Percentiles rank a stretch among this genome's conserved stretches.
These are phyloP conservation scores for Notodonta dromedarius DNA, from an alignment of 2,888 invertebrate genomes.

Conservation along the genomic window DNA sequence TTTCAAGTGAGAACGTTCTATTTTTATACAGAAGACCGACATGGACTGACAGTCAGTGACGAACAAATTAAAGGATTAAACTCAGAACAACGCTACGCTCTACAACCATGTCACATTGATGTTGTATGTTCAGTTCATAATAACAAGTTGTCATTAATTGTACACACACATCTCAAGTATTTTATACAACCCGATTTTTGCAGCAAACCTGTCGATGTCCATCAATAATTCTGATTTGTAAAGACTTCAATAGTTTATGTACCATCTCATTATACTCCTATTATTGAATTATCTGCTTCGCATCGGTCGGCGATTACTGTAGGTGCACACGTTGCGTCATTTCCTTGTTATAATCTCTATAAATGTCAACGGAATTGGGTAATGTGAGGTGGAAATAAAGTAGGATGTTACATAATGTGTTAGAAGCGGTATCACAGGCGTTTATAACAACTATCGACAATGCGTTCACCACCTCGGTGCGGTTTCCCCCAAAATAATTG, in stretches of 20 bases:
- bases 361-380: conserved; percentile 5
- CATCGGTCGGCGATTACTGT: not conserved
- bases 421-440: not conserved
- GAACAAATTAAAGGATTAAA: too few relatives aligned
- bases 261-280: conserved; percentile 13
- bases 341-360: not conserved
- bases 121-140: too few relatives aligned
- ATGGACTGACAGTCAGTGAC: too few relatives aligned
- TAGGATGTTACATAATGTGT: conserved; percentile 4
- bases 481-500: too few relatives aligned
- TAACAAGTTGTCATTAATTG: too few relatives aligned
- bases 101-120: too few relatives aligned
- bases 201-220: not conserved
- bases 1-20: too few relatives aligned
- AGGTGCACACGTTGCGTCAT: conserved; percentile 4
- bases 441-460: too few relatives aligned
- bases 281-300: conserved; percentile 7
- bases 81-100: too few relatives aligned
- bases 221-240: not conserved
- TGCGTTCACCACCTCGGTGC: too few relatives aligned
- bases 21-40: too few relatives aligned
- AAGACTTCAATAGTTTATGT: conserved; percentile 8
- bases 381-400: conserved; percentile 1
- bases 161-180: not conserved
- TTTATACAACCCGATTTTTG: not conserved